Percentiles rank a stretch among this genome's conserved stretches.
Conservation (phyloP, 2,888 invertebrate species). For the Sphecodes monilicornis region DNA sequence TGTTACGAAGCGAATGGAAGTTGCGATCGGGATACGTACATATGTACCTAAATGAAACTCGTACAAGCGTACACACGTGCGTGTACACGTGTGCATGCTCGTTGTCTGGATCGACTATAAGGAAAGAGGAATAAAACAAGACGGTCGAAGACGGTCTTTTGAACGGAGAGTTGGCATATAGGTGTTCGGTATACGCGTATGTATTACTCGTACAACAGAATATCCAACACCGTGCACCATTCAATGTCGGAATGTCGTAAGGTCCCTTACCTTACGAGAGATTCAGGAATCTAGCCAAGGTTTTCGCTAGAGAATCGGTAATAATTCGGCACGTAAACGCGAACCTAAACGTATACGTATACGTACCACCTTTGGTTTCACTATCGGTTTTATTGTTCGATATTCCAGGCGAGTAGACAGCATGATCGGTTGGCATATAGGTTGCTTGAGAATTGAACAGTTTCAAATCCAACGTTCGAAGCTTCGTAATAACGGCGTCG, state of each 20-base stretch:
- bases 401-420: constrained; percentile 72
- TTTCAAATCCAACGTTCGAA: constrained; percentile 91
- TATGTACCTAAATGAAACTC: too few relatives aligned
- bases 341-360: neutral
- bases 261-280: neutral
- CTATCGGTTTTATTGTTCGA: constrained; percentile 74
- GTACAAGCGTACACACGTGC: too few relatives aligned
- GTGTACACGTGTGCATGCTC: neutral
- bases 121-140: neutral
- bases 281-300: neutral
- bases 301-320: neutral
- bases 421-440: constrained; percentile 78
- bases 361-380: constrained; percentile 74
- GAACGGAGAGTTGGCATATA: neutral
- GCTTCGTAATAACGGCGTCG: constrained; percentile 92
- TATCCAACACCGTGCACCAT: neutral
- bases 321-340: neutral
- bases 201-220: neutral
- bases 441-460: constrained; percentile 87
- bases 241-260: neutral
- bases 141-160: neutral
- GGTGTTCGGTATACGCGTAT: neutral
- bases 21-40: neutral
- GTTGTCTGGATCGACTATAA: neutral
- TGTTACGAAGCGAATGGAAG: neutral